Percentiles rank a stretch among this genome's conserved stretches.
Conservation (phyloP, 2,888 invertebrate species). For the Panzeria rudis region DNA sequence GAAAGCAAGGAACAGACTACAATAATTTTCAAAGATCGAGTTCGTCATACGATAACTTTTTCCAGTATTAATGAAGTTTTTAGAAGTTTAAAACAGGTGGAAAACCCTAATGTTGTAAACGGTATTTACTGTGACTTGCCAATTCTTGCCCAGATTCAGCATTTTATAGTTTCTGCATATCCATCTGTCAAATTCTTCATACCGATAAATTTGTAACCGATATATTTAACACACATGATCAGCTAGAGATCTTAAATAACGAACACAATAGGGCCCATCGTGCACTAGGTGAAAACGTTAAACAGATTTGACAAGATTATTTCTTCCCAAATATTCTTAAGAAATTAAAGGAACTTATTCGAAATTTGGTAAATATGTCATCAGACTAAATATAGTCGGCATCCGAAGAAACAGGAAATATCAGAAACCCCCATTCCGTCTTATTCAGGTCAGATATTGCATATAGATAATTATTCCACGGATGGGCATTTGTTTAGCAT, state of each 20-base stretch:
- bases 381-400: not conserved
- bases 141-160: slow-evolving; percentile 13
- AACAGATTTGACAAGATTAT: not conserved
- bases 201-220: slow-evolving; percentile 48
- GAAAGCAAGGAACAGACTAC: not conserved
- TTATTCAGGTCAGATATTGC: not conserved
- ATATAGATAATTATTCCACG: not conserved
- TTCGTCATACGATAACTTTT: not conserved
- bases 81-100: slow-evolving; percentile 14
- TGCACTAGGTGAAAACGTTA: not conserved
- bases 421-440: not conserved
- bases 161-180: slow-evolving; percentile 13
- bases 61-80: not conserved
- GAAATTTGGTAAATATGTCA: not conserved
- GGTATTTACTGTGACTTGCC: slow-evolving; percentile 18
- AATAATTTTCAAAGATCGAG: slow-evolving; percentile 17
- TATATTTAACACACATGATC: slow-evolving; percentile 57
- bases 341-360: not conserved
- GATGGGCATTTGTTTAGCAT: not conserved
- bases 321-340: not conserved
- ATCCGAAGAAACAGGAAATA: not conserved
- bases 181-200: slow-evolving; percentile 1
- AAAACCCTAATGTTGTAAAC: slow-evolving; percentile 6
- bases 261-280: slow-evolving; percentile 1
- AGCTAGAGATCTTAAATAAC: slow-evolving; percentile 8